Evolutionary conservation across 2,888 invertebrate species (phyloP).

Genomic region (Rhogogaster chlorosoma): DNA sequence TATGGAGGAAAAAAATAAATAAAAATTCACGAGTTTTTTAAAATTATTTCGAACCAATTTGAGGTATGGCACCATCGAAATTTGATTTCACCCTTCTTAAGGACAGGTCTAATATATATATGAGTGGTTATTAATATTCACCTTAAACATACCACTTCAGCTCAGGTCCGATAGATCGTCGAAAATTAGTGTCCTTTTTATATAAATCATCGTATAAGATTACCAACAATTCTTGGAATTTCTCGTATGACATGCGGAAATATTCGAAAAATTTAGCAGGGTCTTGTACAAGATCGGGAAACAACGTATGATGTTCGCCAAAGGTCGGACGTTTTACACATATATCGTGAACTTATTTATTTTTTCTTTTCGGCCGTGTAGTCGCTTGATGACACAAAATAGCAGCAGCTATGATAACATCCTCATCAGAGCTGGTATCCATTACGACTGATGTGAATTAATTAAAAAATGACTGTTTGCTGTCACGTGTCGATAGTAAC

Average conservation of each 20-base stretch:
- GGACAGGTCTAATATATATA: no score
- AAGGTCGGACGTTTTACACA: background rate
- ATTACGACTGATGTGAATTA: background rate
- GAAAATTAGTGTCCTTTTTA: background rate
- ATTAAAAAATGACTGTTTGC: background rate
- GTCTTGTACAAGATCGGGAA: background rate
- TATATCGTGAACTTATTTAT: background rate
- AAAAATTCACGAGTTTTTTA: no score
- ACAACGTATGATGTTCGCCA: background rate
- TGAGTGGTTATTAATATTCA: background rate
- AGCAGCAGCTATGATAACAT: conserved; percentile 1
- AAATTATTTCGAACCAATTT: no score
- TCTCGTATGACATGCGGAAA: background rate
- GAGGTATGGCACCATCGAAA: no score
- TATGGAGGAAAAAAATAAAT: no score
- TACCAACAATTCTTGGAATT: background rate
- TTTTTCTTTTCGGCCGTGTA: background rate
- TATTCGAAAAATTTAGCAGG: background rate
- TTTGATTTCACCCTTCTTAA: no score
- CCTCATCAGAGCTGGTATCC: background rate
- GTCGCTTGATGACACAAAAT: background rate
- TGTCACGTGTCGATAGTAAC: no score
- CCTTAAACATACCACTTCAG: background rate
- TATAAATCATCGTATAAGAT: background rate
- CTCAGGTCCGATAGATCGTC: background rate